Conservation (phyloP, 2,888 invertebrate species). For the Drosophila austrosaltans region DNA sequence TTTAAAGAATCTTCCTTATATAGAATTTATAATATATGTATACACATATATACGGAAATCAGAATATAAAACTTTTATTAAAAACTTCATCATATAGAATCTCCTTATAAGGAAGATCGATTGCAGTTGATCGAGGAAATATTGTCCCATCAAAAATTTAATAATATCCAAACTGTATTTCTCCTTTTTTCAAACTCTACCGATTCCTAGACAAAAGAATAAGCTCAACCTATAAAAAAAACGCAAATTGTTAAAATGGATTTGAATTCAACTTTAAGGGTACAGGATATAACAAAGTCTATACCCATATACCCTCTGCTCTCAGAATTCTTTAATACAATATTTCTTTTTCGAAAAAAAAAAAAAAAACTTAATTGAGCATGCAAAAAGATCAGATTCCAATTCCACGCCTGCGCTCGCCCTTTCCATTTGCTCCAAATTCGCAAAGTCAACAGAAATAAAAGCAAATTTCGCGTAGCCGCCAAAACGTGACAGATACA, state of each 20-base stretch:
- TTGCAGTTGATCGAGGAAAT: too few species aligned
- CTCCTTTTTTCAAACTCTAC: too few species aligned
- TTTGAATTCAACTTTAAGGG: neutral
- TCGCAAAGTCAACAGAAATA: constrained; percentile 52
- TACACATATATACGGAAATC: too few species aligned
- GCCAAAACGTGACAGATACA: constrained; percentile 61
- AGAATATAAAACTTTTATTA: too few species aligned
- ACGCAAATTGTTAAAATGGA: neutral
- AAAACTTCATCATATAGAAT: too few species aligned
- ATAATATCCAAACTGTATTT: too few species aligned
- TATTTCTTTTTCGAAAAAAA: neutral
- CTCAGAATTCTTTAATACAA: neutral
- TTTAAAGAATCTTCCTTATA: too few species aligned
- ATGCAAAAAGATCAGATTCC: constrained; percentile 73
- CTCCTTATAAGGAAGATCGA: too few species aligned
- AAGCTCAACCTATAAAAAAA: too few species aligned
- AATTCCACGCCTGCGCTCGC: constrained; percentile 54
- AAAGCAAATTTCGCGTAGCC: constrained; percentile 54
- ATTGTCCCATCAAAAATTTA: too few species aligned
- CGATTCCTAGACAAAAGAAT: too few species aligned
- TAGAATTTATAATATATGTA: too few species aligned
- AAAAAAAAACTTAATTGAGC: constrained; percentile 67
- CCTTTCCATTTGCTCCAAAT: constrained; percentile 44
- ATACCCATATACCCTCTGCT: neutral
- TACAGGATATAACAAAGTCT: neutral